Conservation (phyloP, 2,888 invertebrate genomes). For the Acanthopleura granulata region DNA sequence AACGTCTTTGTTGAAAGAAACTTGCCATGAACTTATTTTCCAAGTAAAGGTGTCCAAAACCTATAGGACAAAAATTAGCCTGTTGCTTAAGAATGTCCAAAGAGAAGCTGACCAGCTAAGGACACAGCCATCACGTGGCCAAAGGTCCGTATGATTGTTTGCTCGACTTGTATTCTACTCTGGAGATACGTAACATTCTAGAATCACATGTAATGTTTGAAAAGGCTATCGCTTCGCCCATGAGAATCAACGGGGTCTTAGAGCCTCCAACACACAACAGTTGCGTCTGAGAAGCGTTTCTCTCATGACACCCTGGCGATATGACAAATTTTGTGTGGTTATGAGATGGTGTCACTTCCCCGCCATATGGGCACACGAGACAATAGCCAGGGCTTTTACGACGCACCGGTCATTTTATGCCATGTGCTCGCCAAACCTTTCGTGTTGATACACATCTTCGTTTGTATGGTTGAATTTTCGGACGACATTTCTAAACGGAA, state of each 20-base stretch:
- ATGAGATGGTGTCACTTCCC: neutral
- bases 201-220: slow-evolving; percentile 8
- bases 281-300: slow-evolving; percentile 1
- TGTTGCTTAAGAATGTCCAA: no score
- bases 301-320: neutral
- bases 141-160: neutral
- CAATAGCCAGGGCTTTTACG: slow-evolving; percentile 5
- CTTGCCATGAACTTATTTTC: no score
- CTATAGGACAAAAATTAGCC: no score
- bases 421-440: slow-evolving; percentile 15
- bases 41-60: no score
- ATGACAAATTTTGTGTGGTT: slow-evolving; percentile 10
- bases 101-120: neutral
- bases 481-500: neutral
- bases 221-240: neutral
- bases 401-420: slow-evolving; percentile 5
- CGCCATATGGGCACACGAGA: neutral
- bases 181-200: slow-evolving; percentile 14
- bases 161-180: neutral
- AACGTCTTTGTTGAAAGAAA: no score
- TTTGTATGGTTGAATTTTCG: slow-evolving; percentile 11
- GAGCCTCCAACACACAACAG: neutral
- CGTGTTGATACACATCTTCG: slow-evolving; percentile 12
- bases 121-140: slow-evolving; percentile 2
- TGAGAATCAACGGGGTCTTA: neutral